Base-by-base conservation (phyloP, 2,797 vertebrate species). In the Diplodus puntazzo region DNA sequence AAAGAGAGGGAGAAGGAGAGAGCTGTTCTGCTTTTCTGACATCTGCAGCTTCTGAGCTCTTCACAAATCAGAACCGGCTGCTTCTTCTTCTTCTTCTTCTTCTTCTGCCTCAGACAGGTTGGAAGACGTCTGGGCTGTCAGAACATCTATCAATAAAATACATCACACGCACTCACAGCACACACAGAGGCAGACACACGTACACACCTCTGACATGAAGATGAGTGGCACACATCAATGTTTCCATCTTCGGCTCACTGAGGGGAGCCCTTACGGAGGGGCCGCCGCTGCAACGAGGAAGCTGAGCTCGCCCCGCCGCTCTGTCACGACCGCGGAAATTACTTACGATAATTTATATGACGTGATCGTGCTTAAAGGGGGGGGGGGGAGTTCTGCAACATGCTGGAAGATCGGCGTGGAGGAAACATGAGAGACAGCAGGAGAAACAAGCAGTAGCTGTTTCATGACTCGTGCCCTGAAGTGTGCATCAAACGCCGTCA, bases 71-170 rank as follows among this genome's bases (percentile, higher is more conserved):
- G 81, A 89, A 85, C 77, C 73, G 57, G 58, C 87, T 85, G 76
- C 80, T 57, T 74, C 82, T 57, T 88, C 84, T 79, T 75, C 30
- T 34, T 34, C 30, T 34, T 34, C 30, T 7, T 34, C 25, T 25
- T 25, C 27, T 27, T 27, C 27, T 27, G 27, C 69, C 62, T 86
- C 77, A 83, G 79, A 88, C 89, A 85, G 77, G 85, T 77, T 78
- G 76, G 79, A 65, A 83, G 82, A 86, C 45, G 59, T 70, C 70
- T 20, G 70, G 0, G 42, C 83, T 82, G 87, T 89, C 83, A 82
- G 85, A 88, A 84, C 79, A 88, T 88, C 87, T 86, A 85, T 90
- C 85, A 88, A 84, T 87, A 79, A 84, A 82, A 81, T 57, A 83
- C 70, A 53, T 50, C 30, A 54, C 50, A 49, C 62, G 20, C 27